Percentiles rank a stretch among this genome's conserved stretches.
phyloP scores from a whole-genome alignment of 2,888 invertebrate genomes.

The Pollenia amentaria region DNA sequence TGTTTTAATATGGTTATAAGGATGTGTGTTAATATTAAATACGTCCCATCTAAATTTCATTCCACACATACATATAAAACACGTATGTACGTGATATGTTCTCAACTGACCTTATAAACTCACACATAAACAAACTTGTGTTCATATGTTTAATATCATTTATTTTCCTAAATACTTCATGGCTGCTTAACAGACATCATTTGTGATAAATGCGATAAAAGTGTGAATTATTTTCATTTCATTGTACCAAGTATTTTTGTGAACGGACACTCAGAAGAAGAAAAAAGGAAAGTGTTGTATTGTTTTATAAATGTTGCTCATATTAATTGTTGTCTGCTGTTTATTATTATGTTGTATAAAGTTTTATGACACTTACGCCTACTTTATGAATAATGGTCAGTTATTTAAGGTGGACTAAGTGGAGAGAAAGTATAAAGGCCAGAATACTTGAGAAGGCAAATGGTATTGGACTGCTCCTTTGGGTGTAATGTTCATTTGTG shows the following conservation, averaged over 20 bases:
- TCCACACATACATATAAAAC: neutral
- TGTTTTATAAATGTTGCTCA: slow-evolving; percentile 44
- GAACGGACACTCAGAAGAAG: neutral
- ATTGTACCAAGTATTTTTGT: slow-evolving; percentile 11
- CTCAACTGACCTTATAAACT: slow-evolving; percentile 49
- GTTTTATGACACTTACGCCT: slow-evolving; percentile 69
- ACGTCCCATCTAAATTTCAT: slow-evolving; percentile 32
- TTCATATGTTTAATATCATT: slow-evolving; percentile 49
- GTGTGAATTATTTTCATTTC: slow-evolving; percentile 70
- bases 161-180: slow-evolving; percentile 70
- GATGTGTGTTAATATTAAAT: slow-evolving; percentile 64
- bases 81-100: slow-evolving; percentile 35
- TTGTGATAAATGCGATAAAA: slow-evolving; percentile 69
- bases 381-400: slow-evolving; percentile 65
- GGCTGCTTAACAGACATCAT: slow-evolving; percentile 70
- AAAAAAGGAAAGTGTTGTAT: slow-evolving; percentile 13
- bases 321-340: slow-evolving; percentile 55
- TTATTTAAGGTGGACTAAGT: slow-evolving; percentile 59
- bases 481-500: neutral
- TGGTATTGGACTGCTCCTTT: slow-evolving; percentile 19
- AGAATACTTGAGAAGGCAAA: neutral
- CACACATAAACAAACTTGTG: neutral
- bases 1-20: slow-evolving; percentile 54
- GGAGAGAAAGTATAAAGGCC: neutral
- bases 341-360: slow-evolving; percentile 66